Evolutionary conservation across 2,113 vertebrate species (phyloP).

Genomic region (Heterochromis multidens): DNA sequence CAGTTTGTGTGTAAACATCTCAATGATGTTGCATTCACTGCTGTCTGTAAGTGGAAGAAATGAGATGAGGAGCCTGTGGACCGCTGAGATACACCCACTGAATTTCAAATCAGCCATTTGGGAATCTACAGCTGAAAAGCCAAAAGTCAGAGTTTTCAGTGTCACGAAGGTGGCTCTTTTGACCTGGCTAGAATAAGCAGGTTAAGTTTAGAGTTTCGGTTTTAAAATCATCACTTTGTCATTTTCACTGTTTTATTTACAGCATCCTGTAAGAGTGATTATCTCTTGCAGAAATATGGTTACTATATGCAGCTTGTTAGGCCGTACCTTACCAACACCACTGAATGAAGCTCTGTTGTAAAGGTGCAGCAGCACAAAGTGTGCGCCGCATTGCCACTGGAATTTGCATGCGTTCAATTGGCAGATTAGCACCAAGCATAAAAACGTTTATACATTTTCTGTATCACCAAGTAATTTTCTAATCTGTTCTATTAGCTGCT

Average conservation of each 20-base stretch:
- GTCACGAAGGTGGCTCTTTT: neutral
- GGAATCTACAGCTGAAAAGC: neutral
- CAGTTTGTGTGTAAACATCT: neutral
- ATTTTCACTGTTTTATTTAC: neutral
- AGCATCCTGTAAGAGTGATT: neutral
- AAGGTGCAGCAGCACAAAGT: too few relatives aligned
- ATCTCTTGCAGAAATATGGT: neutral
- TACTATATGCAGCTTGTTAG: neutral
- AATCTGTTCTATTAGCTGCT: neutral
- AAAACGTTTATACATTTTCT: too few relatives aligned
- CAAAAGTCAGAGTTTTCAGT: neutral
- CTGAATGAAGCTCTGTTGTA: neutral
- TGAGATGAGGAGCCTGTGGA: neutral
- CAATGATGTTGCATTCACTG: neutral
- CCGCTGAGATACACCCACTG: conserved; percentile 18
- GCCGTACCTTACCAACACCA: neutral
- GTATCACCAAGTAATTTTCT: too few relatives aligned
- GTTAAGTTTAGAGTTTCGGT: neutral
- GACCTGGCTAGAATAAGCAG: neutral
- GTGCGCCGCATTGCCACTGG: too few relatives aligned
- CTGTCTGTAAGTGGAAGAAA: neutral
- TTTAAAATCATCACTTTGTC: neutral
- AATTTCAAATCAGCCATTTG: conserved; percentile 32
- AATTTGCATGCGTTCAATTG: too few relatives aligned
- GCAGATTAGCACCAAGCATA: too few relatives aligned